These are phyloP conservation scores for Artibeus jamaicensis DNA, from an alignment of 2,797 vertebrate genomes.

Conservation along the genomic window DNA sequence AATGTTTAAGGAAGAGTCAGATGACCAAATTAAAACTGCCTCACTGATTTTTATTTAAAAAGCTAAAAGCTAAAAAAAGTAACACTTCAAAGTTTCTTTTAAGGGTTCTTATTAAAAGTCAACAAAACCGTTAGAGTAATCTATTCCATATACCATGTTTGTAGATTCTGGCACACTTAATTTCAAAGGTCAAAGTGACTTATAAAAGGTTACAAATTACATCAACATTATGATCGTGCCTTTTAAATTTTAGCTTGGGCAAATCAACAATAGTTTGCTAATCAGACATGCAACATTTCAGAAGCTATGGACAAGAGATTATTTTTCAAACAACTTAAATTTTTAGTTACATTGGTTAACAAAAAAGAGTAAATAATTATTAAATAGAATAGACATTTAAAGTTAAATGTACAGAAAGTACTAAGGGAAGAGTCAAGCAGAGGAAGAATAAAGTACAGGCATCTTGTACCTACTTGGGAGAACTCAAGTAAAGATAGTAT, in stretches of 20 bases:
- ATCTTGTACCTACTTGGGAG: neutral
- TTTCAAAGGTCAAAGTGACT: constrained; percentile 45
- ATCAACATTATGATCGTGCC: constrained; percentile 15
- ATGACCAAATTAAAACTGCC: constrained; percentile 12
- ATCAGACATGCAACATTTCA: neutral
- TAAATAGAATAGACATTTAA: neutral
- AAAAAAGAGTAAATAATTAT: neutral
- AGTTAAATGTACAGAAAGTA: neutral
- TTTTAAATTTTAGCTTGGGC: neutral
- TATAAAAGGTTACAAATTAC: constrained; percentile 26
- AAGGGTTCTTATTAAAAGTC: constrained; percentile 22
- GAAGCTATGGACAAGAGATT: neutral
- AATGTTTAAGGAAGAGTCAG: neutral
- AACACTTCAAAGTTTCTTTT: constrained; percentile 5
- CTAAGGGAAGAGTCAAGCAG: neutral
- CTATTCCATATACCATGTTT: neutral
- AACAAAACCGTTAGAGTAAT: constrained; percentile 8
- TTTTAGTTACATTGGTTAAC: neutral
- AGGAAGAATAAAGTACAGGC: neutral
- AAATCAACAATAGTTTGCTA: neutral
- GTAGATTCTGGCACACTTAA: neutral
- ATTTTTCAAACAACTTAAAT: neutral
- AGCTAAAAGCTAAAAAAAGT: neutral
- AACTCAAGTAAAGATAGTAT: neutral
- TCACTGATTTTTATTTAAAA: constrained; percentile 14